Percentiles rank a stretch among this genome's conserved stretches.
These are phyloP conservation scores for Alviniconcha marisindica DNA, from an alignment of 1,140 invertebrate species.

Conservation along the genomic window DNA sequence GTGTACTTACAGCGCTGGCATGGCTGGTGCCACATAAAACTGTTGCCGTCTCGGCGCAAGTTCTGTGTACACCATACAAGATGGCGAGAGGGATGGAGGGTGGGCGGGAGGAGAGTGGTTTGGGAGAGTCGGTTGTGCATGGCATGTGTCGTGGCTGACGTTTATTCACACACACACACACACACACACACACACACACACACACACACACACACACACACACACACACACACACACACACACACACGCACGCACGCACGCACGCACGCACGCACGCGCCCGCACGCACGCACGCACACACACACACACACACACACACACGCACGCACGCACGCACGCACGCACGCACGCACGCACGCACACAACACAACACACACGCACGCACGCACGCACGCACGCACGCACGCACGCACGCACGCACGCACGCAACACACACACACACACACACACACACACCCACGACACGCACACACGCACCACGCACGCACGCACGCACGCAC, in stretches of 20 bases:
- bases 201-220: background rate
- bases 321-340: background rate
- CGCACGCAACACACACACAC: too few relatives aligned
- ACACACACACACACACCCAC: too few relatives aligned
- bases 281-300: background rate
- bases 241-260: background rate
- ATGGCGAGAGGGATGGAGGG: too few relatives aligned
- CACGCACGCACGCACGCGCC: background rate
- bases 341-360: background rate
- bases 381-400: background rate
- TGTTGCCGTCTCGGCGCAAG: too few relatives aligned
- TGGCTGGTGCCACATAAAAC: too few relatives aligned
- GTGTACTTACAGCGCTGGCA: too few relatives aligned
- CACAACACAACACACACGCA: background rate
- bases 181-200: constrained; percentile 11
- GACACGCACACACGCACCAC: background rate
- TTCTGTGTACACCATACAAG: too few relatives aligned
- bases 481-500: background rate
- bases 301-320: background rate
- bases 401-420: too few relatives aligned
- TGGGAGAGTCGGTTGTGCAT: too few relatives aligned
- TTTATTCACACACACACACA: background rate
- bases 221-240: constrained; percentile 4
- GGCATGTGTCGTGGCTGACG: too few relatives aligned
- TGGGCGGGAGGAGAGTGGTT: too few relatives aligned